These are phyloP conservation scores for Axea sp. DNA, from an alignment of 2,888 invertebrate species.

Conservation along the genomic window DNA sequence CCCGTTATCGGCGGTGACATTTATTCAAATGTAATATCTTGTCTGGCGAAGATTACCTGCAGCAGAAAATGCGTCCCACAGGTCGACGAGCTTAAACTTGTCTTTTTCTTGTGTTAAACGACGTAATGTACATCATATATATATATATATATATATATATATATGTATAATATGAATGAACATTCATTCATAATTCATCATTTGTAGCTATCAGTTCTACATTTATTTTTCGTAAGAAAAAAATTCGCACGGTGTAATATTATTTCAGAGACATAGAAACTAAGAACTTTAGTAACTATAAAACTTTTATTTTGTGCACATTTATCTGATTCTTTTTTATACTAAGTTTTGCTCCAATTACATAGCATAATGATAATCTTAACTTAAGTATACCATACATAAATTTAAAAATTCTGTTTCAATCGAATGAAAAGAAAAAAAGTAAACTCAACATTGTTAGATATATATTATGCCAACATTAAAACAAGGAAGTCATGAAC, in stretches of 20 bases:
- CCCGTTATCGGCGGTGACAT: slow-evolving; percentile 77
- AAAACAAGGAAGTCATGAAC: not conserved
- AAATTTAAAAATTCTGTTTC: too few relatives aligned
- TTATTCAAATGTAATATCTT: slow-evolving; percentile 80
- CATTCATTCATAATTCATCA: slow-evolving; percentile 33
- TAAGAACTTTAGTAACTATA: too few relatives aligned
- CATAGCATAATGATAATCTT: too few relatives aligned
- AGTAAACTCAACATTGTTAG: not conserved
- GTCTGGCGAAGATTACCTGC: slow-evolving; percentile 77
- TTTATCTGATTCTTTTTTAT: too few relatives aligned
- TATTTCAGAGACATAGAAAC: too few relatives aligned
- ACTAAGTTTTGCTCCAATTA: too few relatives aligned
- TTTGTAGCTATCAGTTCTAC: slow-evolving; percentile 7
- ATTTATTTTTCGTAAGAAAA: slow-evolving; percentile 1
- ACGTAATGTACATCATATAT: too few relatives aligned
- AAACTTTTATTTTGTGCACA: too few relatives aligned
- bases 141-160: too few relatives aligned
- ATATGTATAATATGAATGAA: slow-evolving; percentile 11
- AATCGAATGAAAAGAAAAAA: not conserved
- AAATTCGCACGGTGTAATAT: not conserved
- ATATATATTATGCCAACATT: not conserved
- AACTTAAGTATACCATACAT: too few relatives aligned
- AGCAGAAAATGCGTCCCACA: slow-evolving; percentile 76
- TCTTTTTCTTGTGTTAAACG: slow-evolving; percentile 36
- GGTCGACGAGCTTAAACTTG: slow-evolving; percentile 63